Evolutionary conservation across 2,113 vertebrate species (phyloP), one percentile per base, ranked within the genome.

Genomic region (Psettodes erumei): DNA sequence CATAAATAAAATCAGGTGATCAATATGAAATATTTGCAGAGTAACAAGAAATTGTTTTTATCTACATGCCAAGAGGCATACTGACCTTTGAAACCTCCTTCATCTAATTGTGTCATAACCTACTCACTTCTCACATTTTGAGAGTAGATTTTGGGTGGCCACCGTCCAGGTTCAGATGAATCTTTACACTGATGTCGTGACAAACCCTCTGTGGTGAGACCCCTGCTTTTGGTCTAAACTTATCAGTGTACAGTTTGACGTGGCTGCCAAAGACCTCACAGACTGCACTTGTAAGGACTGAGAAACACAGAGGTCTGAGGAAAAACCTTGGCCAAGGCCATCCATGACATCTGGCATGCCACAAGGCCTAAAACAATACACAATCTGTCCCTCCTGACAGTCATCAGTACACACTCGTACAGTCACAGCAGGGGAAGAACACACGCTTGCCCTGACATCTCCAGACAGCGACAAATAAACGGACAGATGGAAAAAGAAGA

Each of bases 381-480:
- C 89, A 90, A 56, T 32, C 61, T 47, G 68, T 85, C 87, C 72
- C 73, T 79, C 73, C 74, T 71, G 71, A 86, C 64, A 75, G 88
- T 84, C 84, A 62, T 85, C 83, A 18, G 82, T 77, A 81, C 85
- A 83, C 85, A 80, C 68, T 81, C 13, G 56, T 74, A 64, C 82
- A 56, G 83, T 85, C 88, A 82, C 61, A 73, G 82, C 56, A 62
- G 75, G 83, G 73, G 60, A 80, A 68, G 76, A 86, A 81, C 83
- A 75, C 81, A 77, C 47, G 58, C 61, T 84, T 7, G 56, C 75
- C 66, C 87, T 74, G 63, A 78, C 86, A 73, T 83, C 87, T 84
- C 74, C 86, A 88, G 90, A 93, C 86, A 87, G 86, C 68, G 66
- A 87, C 91, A 92, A 92, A 91, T 90, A 93, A 92, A 91, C 79